A percentile compares a stretch with the other conserved stretches of the same genome.
Evolutionary conservation across 1,140 invertebrate species (phyloP).

Genomic region (Zophobas atratus): DNA sequence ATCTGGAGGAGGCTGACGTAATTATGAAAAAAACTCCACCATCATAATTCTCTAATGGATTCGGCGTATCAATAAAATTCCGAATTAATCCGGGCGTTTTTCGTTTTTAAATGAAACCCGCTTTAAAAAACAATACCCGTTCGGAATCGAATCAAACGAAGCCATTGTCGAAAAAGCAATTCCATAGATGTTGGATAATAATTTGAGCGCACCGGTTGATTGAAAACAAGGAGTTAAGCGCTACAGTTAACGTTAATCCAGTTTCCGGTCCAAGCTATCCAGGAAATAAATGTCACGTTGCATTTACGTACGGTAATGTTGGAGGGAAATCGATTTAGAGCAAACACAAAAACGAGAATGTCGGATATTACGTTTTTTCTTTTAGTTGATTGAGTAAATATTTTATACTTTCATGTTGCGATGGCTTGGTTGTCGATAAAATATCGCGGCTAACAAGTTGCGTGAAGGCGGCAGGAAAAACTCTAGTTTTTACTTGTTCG

Average conservation of each 20-base stretch:
- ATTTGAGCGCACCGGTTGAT: neutral
- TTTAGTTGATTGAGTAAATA: neutral
- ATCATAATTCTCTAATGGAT: too few relatives aligned
- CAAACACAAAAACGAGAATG: neutral
- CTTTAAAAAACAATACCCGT: neutral
- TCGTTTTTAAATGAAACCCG: neutral
- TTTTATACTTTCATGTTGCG: neutral
- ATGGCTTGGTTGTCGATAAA: too few relatives aligned
- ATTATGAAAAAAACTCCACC: too few relatives aligned
- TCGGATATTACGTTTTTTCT: neutral
- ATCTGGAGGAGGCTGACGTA: too few relatives aligned
- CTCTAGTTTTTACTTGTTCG: too few relatives aligned
- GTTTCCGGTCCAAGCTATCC: neutral
- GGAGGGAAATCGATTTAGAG: neutral
- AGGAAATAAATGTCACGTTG: conserved; percentile 14
- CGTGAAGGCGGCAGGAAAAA: too few relatives aligned
- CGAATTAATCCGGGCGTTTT: neutral
- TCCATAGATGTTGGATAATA: conserved; percentile 10
- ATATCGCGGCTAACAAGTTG: too few relatives aligned
- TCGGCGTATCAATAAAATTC: too few relatives aligned
- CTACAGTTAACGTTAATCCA: conserved; percentile 3
- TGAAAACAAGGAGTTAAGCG: conserved; percentile 5
- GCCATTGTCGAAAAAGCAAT: conserved; percentile 2
- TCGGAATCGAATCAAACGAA: neutral
- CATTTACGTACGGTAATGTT: neutral